A percentile compares a stretch with the other conserved stretches of the same genome.
Conservation (phyloP, 2,113 vertebrate species). For the Lampris megalopsis region DNA sequence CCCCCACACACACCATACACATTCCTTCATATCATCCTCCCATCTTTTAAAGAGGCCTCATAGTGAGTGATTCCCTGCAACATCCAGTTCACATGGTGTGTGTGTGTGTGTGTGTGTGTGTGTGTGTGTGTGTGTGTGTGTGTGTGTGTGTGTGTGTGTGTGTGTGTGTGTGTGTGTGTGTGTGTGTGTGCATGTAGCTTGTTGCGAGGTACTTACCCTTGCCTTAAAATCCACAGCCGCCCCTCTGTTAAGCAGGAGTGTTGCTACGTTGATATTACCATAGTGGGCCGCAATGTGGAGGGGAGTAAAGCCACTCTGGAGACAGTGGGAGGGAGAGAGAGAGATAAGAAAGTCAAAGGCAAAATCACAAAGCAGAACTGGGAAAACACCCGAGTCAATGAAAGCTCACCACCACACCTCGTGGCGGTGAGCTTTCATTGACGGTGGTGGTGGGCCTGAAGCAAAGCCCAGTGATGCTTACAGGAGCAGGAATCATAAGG, state of each 20-base stretch:
- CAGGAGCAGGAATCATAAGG: background rate
- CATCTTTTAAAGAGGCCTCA: background rate
- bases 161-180: background rate
- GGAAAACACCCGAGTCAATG: background rate
- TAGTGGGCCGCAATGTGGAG: constrained; percentile 97
- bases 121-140: background rate
- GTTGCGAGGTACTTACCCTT: constrained; percentile 81
- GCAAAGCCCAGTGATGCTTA: constrained; percentile 53
- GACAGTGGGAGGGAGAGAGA: constrained; percentile 7
- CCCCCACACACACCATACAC: background rate
- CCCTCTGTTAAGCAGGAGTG: constrained; percentile 94
- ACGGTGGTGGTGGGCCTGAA: background rate
- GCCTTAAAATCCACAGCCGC: constrained; percentile 96
- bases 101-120: constrained; percentile 6
- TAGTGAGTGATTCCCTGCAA: constrained; percentile 23
- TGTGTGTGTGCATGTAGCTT: constrained; percentile 1
- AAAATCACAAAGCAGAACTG: background rate
- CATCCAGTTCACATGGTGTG: constrained; percentile 17
- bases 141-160: background rate
- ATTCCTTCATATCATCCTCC: background rate
- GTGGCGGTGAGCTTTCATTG: too few species aligned
- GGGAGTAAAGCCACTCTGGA: constrained; percentile 96
- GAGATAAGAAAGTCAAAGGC: constrained; percentile 56
- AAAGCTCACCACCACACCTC: background rate
- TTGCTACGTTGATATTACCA: constrained; percentile 96